A percentile compares a stretch with the other conserved stretches of the same genome.
phyloP scores from a whole-genome alignment of 1,140 invertebrate genomes.

The Drosophila repleta region DNA sequence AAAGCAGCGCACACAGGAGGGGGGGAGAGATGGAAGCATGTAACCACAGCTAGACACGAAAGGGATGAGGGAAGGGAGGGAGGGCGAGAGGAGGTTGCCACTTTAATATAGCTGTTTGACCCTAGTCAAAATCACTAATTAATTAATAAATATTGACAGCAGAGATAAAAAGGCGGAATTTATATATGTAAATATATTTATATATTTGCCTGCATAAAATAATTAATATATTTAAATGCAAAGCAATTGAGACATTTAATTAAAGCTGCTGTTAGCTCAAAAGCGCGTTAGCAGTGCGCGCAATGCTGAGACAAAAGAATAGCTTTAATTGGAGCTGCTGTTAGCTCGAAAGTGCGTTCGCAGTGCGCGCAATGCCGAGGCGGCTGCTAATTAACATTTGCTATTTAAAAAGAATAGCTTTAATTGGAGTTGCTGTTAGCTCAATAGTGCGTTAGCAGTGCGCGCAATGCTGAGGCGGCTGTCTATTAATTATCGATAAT shows the following conservation, averaged over 20 bases:
- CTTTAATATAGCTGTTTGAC: constrained; percentile 15
- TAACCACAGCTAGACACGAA: neutral
- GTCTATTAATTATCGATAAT: neutral
- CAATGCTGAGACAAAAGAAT: too few species aligned
- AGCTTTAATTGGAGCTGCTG: constrained; percentile 13
- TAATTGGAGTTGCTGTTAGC: constrained; percentile 17
- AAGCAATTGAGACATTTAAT: constrained; percentile 2
- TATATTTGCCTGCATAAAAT: neutral
- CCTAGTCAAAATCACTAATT: neutral
- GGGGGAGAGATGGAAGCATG: neutral
- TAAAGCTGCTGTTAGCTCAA: constrained; percentile 19
- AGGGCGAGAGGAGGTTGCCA: neutral
- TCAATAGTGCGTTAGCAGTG: neutral
- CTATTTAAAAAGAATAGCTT: neutral
- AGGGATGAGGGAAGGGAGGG: neutral
- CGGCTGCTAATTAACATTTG: constrained; percentile 7
- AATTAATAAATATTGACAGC: neutral
- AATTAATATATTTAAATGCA: neutral
- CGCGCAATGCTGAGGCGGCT: neutral
- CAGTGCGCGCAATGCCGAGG: neutral
- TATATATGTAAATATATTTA: neutral
- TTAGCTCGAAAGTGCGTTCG: constrained; percentile 3
- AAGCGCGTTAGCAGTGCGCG: neutral
- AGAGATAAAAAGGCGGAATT: neutral
- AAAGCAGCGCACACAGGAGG: neutral